These are phyloP conservation scores for Rhopalosiphum nymphaeae DNA, from an alignment of 2,888 invertebrate genomes.

Conservation along the genomic window DNA sequence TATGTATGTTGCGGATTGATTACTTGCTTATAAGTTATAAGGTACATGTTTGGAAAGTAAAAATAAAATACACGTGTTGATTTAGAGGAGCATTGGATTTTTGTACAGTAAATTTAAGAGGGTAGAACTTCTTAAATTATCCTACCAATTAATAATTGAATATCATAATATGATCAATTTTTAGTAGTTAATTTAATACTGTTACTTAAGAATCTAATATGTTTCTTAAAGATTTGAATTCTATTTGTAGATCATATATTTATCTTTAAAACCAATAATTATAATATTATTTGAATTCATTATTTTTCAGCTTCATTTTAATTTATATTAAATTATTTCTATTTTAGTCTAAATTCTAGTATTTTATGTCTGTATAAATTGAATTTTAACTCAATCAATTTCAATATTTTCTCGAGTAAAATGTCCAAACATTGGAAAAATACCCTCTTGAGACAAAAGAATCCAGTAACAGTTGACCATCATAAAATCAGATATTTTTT, in stretches of 20 bases:
- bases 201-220: neutral
- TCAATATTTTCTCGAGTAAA: neutral
- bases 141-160: neutral
- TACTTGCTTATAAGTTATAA: too few species aligned
- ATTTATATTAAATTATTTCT: neutral
- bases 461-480: conserved; percentile 59
- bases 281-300: neutral
- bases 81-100: neutral
- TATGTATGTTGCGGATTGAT: neutral
- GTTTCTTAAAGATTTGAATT: neutral
- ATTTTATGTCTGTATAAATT: neutral
- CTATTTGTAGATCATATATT: neutral
- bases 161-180: neutral
- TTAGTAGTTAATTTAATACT: neutral
- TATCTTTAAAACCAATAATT: neutral
- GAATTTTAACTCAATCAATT: conserved; percentile 54
- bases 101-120: neutral
- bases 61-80: neutral
- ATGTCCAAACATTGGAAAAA: conserved; percentile 2
- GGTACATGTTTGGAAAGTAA: neutral
- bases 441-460: conserved; percentile 51
- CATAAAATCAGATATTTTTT: conserved; percentile 55
- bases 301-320: neutral
- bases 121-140: neutral
- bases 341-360: neutral